A percentile compares a stretch with the other conserved stretches of the same genome.
Conservation (phyloP, 1,140 invertebrate species). For the Trypoxylus dichotomus region DNA sequence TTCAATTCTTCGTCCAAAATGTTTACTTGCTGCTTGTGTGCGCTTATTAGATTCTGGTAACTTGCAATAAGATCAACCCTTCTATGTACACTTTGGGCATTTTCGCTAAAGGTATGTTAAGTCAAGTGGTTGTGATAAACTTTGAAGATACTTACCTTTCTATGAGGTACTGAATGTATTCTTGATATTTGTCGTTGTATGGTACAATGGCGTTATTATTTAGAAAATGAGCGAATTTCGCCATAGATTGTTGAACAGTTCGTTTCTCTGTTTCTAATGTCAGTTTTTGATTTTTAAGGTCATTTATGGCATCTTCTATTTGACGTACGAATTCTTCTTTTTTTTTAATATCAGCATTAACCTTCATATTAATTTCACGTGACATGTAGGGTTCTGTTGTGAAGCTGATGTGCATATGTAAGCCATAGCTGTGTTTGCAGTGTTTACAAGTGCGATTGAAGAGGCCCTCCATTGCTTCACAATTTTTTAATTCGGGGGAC, state of each 20-base stretch:
- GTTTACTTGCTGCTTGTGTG: not conserved
- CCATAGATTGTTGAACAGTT: slow-evolving; percentile 37
- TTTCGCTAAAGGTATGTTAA: not conserved
- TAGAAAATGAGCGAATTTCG: slow-evolving; percentile 44
- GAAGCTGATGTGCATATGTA: slow-evolving; percentile 45
- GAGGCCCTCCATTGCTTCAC: not conserved
- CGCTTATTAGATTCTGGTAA: not conserved
- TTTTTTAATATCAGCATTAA: slow-evolving; percentile 36
- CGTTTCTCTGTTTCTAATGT: slow-evolving; percentile 37
- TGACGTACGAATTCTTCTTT: slow-evolving; percentile 32
- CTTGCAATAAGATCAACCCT: not conserved
- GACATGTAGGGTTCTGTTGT: slow-evolving; percentile 35
- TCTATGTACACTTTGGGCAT: not conserved
- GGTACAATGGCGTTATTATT: slow-evolving; percentile 43
- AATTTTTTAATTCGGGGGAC: not conserved
- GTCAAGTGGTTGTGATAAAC: not conserved
- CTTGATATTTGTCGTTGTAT: slow-evolving; percentile 42
- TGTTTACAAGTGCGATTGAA: not conserved
- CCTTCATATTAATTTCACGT: slow-evolving; percentile 34
- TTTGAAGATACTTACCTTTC: slow-evolving; percentile 34
- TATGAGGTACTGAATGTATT: slow-evolving; percentile 44
- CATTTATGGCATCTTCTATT: slow-evolving; percentile 28
- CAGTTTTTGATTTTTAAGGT: slow-evolving; percentile 33
- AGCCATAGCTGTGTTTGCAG: not conserved
- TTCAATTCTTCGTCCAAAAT: not conserved